Base-by-base conservation (phyloP, 2,888 invertebrate species). In the Heteropelma amictum region DNA sequence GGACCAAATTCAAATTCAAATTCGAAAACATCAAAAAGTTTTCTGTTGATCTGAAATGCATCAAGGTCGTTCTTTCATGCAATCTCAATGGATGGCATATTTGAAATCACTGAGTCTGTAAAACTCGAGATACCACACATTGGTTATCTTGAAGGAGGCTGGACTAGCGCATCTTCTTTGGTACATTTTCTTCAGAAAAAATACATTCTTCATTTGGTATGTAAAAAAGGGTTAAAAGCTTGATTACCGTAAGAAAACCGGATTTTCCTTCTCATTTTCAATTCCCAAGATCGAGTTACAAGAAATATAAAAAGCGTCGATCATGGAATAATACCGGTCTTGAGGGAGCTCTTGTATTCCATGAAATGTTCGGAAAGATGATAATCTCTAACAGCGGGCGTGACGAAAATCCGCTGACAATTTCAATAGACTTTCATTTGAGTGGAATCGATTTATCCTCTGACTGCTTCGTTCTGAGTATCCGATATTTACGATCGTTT, bases 401-500 rank as follows among this genome's bases (percentile, higher is more conserved):
- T 49, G 47, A 56, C 56, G 28, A 51, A 40, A 47, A 68, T 68
- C 35, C 58, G 21, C 14, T 2, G 33, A 33, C 10, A 68, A 56
- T 51, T 42, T 42, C 17, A 28, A 30, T 19, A 17, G 53, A 65
- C 2, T 23, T 61, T 61, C 42, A 60, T 47, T 49, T 33, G 38
- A 60, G 54, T 53, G 63, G 40, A 72, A 68, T 68, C 63, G 40
- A 63, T 76, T 35, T 47, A 56, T 53, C 7, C 45, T 2, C 2
- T n/a, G 7, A 61, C 19, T 61, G 47, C 64, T 51, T 26, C 33
- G 21, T 7, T 42, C 14, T 23, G 58, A 53, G 63, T 51, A 67
- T 72, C 28, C 28, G n/a, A 49, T 28, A 72, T 76, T 72, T 64
- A 68, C 72, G 72, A 76, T 68, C 58, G 72, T 72, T 76, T 76